Base-by-base conservation (phyloP, 2,888 invertebrate species). In the Troilus luridus region DNA sequence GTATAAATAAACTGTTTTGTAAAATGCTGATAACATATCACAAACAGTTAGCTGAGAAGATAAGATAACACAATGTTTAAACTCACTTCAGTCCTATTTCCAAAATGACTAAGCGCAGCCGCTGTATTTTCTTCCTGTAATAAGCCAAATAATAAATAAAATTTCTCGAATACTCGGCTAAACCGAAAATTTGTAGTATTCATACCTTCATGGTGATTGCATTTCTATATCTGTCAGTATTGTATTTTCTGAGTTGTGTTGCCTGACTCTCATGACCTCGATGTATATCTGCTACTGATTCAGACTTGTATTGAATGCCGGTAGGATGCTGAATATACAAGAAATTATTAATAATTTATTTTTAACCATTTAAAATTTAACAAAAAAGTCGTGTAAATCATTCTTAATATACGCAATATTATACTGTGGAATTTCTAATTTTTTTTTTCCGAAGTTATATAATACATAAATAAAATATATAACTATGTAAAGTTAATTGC, bases 1-100 rank as follows among this genome's bases (percentile, higher is more conserved):
- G 9, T 77, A 77, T 77, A 77, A 77, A 77, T 77, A 77, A 77
- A 77, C 72, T 41, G 24, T 27, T 77, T 77, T 14, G 27, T 77
- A 77, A 77, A 8, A 77, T 77, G 8, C 7, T 77, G 72, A 27
- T 77, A 77, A 19, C 72, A 41, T 77, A 77, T 77, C 72, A 9
- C 72, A 19, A 41, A 41, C 72, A 41, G 14, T 5, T 8, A 77
- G 72, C 72, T 41, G 8, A 24, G 27, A 19, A 77, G 72, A 77
- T 77, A 77, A 77, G 72, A 77, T 77, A 77, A 41, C 5, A 72
- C 9, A 41, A 19, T 41, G 72, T 77, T 27, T 77, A 24, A 77
- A 77, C 72, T 77, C 27, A 77, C 72, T 77, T 77, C 72, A 77
- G 27, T 77, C 24, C 27, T 77, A 41, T 77, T 77, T 41, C 72